Evolutionary conservation across 2,888 invertebrate species (phyloP).

Genomic region (Drosophila limbata): DNA sequence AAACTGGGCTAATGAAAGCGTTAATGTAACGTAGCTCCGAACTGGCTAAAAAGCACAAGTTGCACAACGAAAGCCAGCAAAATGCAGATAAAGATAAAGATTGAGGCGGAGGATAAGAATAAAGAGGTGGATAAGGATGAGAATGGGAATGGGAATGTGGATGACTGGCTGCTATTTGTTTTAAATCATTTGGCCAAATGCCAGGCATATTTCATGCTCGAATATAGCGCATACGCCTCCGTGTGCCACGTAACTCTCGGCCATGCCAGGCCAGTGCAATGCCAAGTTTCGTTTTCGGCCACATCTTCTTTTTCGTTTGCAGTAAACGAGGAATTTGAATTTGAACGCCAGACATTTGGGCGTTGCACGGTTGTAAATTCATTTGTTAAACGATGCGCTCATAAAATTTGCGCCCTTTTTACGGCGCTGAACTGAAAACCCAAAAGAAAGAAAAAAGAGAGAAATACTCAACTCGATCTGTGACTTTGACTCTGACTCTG

Average conservation of each 20-base stretch:
- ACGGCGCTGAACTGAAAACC: conserved; percentile 36
- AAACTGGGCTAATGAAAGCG: conserved; percentile 81
- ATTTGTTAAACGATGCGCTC: conserved; percentile 86
- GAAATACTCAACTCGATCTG: conserved; percentile 19
- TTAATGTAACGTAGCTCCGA: conserved; percentile 55
- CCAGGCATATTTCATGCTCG: conserved; percentile 69
- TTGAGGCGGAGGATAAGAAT: background rate
- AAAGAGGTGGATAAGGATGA: background rate
- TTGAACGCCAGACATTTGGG: conserved; percentile 86
- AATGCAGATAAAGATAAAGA: background rate
- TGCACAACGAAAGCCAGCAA: conserved; percentile 1
- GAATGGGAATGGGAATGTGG: conserved; percentile 14
- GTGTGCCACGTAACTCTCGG: conserved; percentile 70
- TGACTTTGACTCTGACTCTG: conserved; percentile 5
- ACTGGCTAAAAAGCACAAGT: conserved; percentile 9
- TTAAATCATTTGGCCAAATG: conserved; percentile 76
- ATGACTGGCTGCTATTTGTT: conserved; percentile 60
- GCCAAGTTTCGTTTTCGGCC: conserved; percentile 59
- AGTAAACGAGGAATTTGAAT: conserved; percentile 78
- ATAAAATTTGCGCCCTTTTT: conserved; percentile 83
- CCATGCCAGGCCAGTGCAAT: conserved; percentile 42
- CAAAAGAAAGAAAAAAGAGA: conserved; percentile 2
- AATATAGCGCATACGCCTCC: conserved; percentile 70
- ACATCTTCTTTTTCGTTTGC: conserved; percentile 3
- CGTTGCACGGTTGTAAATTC: conserved; percentile 86